A percentile compares a stretch with the other conserved stretches of the same genome.
These are phyloP conservation scores for Atta texana DNA, from an alignment of 1,140 invertebrate species.

Conservation along the genomic window DNA sequence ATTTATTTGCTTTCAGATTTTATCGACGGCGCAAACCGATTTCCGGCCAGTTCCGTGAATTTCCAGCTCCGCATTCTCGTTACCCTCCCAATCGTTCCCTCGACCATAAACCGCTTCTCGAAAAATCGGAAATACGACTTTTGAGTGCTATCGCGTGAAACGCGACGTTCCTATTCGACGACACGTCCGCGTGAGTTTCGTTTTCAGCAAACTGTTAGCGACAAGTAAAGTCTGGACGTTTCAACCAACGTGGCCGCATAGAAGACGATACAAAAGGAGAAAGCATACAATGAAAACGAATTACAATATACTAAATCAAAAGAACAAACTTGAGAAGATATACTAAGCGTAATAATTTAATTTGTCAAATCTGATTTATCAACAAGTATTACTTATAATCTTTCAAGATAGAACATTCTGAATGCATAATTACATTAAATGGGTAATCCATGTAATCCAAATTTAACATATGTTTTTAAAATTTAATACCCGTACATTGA, in stretches of 20 bases:
- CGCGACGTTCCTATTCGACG: slow-evolving; percentile 55
- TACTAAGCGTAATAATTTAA: background rate
- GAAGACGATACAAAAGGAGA: slow-evolving; percentile 17
- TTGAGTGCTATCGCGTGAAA: slow-evolving; percentile 55
- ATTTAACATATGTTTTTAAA: background rate
- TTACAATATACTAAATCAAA: background rate
- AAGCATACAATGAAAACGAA: slow-evolving; percentile 16
- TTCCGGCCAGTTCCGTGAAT: slow-evolving; percentile 34
- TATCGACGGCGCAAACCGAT: slow-evolving; percentile 48
- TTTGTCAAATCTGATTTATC: background rate
- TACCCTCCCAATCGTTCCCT: background rate
- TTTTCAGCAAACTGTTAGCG: slow-evolving; percentile 62
- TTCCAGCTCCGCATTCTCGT: slow-evolving; percentile 26
- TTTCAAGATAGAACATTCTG: background rate
- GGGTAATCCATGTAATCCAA: background rate
- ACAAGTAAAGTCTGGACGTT: slow-evolving; percentile 66
- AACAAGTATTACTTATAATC: background rate
- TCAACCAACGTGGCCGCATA: slow-evolving; percentile 15
- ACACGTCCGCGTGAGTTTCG: slow-evolving; percentile 64
- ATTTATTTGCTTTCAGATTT: slow-evolving; percentile 56
- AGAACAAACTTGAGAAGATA: background rate
- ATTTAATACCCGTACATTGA: background rate
- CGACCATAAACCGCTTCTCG: slow-evolving; percentile 48
- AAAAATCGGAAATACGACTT: slow-evolving; percentile 64
- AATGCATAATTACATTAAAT: background rate